Conservation (phyloP, 2,888 invertebrate genomes). For the Tenodera sinensis region DNA sequence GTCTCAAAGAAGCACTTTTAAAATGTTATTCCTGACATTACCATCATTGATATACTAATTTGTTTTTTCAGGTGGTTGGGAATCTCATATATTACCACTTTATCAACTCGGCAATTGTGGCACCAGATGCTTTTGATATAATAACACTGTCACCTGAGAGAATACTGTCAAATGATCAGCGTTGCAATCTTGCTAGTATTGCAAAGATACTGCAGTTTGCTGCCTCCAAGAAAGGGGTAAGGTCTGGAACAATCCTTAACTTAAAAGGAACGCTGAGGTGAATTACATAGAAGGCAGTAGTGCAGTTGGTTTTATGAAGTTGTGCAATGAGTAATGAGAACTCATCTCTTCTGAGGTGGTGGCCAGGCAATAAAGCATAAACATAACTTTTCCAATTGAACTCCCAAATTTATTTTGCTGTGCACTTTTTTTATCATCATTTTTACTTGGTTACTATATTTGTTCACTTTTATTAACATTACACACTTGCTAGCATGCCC, state of each 20-base stretch:
- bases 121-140: conserved; percentile 74
- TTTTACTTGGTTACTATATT: no score
- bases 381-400: no score
- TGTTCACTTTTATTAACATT: no score
- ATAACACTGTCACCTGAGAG: conserved; percentile 62
- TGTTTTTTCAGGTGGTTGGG: conserved; percentile 57
- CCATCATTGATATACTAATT: neutral
- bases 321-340: no score
- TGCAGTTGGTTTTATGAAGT: no score
- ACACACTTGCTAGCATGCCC: no score
- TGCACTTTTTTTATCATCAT: no score
- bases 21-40: neutral
- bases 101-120: conserved; percentile 73
- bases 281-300: no score
- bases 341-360: no score
- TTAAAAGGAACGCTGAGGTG: no score
- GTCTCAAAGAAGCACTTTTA: neutral
- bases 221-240: conserved; percentile 73
- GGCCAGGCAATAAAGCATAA: no score
- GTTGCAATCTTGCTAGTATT: conserved; percentile 70
- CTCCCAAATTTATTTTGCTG: no score
- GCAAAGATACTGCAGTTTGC: conserved; percentile 77
- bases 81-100: conserved; percentile 74
- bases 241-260: conserved; percentile 34
- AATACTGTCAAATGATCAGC: conserved; percentile 63